Evolutionary conservation across 2,797 vertebrate species (phyloP), one percentile per base, ranked within the genome.

Genomic region (Hephaestus fuliginosus): DNA sequence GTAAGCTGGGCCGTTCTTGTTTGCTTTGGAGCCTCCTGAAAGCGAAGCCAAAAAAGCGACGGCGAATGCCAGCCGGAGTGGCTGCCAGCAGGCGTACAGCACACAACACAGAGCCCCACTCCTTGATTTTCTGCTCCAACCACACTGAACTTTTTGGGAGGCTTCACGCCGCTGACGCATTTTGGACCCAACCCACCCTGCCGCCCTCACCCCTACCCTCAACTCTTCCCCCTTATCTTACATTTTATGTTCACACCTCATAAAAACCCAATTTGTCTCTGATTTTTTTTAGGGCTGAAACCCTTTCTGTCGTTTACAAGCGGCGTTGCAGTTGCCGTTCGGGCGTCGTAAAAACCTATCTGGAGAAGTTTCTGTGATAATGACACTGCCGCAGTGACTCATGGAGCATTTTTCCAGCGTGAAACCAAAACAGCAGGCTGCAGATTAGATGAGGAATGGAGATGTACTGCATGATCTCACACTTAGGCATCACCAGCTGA

Each of bases 11-110:
- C 81, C 57, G 2, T 74, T 83, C 66, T 52, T 91, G 87, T 94
- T 94, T 94, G 90, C 90, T 92, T 94, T 94, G 88, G 89, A 88
- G 78, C 63, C 58, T 30, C 72, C 80, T 85, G 78, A 88, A 89
- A 88, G 81, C 82, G 30, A 33, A 80, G 88, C 91, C 86, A 87
- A 88, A 90, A 87, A 82, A 76, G 83, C 83, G 10, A 66, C 1
- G 39, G 70, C 36, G 43, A 82, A 81, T 77, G 84, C 78, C 72
- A 87, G 86, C 68, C 71, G 49, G 57, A 64, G 78, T 65, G 69
- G 72, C 88, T 88, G 92, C 90, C 92, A 93, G 86, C 85, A 75
- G 82, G 74, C 85, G 44, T 33, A 60, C 80, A 86, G 81, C 85
- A 67, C 74, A 85, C 82, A 76, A 78, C 84, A 72, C 65, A 65